These are phyloP conservation scores for Plectrocnemia conspersa DNA, from an alignment of 1,140 invertebrate species.

Conservation along the genomic window DNA sequence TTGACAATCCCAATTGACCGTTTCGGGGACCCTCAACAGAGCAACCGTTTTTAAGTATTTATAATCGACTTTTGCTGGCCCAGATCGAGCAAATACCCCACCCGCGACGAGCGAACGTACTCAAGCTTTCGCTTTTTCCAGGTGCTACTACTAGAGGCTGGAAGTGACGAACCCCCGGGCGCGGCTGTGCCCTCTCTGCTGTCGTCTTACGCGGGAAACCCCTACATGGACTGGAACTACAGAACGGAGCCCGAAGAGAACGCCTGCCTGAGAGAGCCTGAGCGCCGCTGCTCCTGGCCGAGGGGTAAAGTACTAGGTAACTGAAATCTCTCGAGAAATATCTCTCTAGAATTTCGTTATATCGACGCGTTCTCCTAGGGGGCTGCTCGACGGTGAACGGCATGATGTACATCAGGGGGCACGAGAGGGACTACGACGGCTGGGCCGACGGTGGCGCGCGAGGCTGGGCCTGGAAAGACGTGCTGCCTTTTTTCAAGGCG, in stretches of 20 bases:
- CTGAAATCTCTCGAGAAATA: neutral
- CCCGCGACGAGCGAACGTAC: too few relatives aligned
- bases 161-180: constrained; percentile 54
- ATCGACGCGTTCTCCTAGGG: constrained; percentile 54
- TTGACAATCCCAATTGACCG: too few relatives aligned
- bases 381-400: constrained; percentile 71
- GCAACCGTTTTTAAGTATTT: too few relatives aligned
- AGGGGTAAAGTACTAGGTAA: constrained; percentile 59
- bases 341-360: too few relatives aligned
- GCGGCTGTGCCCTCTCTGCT: constrained; percentile 54
- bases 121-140: constrained; percentile 33
- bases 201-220: constrained; percentile 51
- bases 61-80: too few relatives aligned
- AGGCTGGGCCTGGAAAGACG: constrained; percentile 88
- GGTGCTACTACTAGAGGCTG: constrained; percentile 61
- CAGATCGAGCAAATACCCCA: too few relatives aligned
- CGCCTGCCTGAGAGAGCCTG: constrained; percentile 53
- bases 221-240: constrained; percentile 62
- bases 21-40: too few relatives aligned
- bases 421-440: constrained; percentile 67
- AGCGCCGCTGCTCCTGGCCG: constrained; percentile 51
- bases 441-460: constrained; percentile 75
- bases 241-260: constrained; percentile 57
- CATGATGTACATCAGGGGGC: constrained; percentile 76
- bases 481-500: constrained; percentile 81